phyloP scores from a whole-genome alignment of 2,888 invertebrate species.

The Caenorhabditis sinica region DNA sequence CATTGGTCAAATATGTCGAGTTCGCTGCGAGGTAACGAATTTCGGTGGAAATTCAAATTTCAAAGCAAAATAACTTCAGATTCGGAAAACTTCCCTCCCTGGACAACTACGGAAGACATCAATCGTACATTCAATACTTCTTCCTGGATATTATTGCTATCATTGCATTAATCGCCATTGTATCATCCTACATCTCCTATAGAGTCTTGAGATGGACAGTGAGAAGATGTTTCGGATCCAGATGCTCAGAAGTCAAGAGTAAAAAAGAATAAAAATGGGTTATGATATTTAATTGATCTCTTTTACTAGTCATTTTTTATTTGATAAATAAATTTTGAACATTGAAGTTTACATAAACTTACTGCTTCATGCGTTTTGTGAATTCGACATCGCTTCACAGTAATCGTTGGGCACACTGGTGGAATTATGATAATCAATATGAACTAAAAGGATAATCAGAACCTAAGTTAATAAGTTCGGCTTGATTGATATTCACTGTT shows the following conservation, averaged over 20 bases:
- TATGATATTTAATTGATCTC: background rate
- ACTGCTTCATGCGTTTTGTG: no score
- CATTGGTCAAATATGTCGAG: constrained; percentile 69
- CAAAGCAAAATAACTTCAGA: background rate
- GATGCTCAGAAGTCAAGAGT: constrained; percentile 18
- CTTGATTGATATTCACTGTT: no score
- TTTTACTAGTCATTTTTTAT: background rate
- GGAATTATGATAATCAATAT: no score
- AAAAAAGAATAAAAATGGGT: constrained; percentile 48
- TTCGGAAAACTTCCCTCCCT: constrained; percentile 55
- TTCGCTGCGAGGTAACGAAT: constrained; percentile 54
- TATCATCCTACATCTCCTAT: constrained; percentile 20
- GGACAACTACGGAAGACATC: constrained; percentile 63
- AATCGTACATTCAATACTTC: constrained; percentile 49
- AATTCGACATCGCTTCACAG: no score
- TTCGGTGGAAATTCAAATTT: background rate
- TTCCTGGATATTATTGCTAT: constrained; percentile 47
- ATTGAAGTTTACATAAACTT: no score
- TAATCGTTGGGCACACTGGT: no score
- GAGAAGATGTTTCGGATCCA: constrained; percentile 24
- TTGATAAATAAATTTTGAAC: background rate
- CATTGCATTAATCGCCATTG: background rate
- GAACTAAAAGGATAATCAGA: no score
- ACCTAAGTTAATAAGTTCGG: no score
- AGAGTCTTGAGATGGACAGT: constrained; percentile 10